Percentiles rank a stretch among this genome's conserved stretches.
Evolutionary conservation across 2,888 invertebrate genomes (phyloP).

Genomic region (Volucella inflata): DNA sequence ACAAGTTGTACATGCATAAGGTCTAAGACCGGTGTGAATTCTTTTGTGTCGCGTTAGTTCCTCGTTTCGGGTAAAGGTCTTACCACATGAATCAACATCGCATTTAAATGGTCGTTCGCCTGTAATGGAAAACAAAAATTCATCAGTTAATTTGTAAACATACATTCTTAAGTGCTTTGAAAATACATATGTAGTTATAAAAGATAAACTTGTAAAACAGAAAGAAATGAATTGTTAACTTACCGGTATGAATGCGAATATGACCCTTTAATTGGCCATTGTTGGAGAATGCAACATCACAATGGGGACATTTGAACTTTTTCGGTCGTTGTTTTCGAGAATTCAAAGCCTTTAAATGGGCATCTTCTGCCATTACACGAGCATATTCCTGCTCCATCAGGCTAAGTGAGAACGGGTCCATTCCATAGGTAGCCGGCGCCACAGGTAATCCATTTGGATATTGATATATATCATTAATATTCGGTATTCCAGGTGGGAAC

Average conservation of each 20-base stretch:
- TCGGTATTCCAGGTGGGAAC: constrained; percentile 39
- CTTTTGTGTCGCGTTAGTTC: constrained; percentile 95
- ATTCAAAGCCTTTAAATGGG: constrained; percentile 87
- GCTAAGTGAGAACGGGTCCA: constrained; percentile 82
- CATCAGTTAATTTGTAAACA: background rate
- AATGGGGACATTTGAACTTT: constrained; percentile 95
- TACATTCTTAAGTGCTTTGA: background rate
- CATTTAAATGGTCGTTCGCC: constrained; percentile 95
- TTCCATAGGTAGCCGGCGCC: constrained; percentile 77
- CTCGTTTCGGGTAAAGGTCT: constrained; percentile 95
- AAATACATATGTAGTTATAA: background rate
- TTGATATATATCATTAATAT: constrained; percentile 62
- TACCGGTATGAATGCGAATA: constrained; percentile 94
- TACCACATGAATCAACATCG: constrained; percentile 92
- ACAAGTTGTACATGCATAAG: constrained; percentile 94
- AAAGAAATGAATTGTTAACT: constrained; percentile 77
- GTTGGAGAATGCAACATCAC: constrained; percentile 96
- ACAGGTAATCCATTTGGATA: constrained; percentile 54
- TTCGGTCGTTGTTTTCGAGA: constrained; percentile 92
- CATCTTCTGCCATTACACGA: constrained; percentile 88
- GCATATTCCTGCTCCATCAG: constrained; percentile 89
- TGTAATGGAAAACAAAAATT: constrained; percentile 80
- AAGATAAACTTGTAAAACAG: constrained; percentile 68
- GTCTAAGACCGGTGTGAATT: constrained; percentile 93
- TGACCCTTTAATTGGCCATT: constrained; percentile 96